Evolutionary conservation across 2,113 vertebrate genomes (phyloP).

Genomic region (Hippocampus comes): DNA sequence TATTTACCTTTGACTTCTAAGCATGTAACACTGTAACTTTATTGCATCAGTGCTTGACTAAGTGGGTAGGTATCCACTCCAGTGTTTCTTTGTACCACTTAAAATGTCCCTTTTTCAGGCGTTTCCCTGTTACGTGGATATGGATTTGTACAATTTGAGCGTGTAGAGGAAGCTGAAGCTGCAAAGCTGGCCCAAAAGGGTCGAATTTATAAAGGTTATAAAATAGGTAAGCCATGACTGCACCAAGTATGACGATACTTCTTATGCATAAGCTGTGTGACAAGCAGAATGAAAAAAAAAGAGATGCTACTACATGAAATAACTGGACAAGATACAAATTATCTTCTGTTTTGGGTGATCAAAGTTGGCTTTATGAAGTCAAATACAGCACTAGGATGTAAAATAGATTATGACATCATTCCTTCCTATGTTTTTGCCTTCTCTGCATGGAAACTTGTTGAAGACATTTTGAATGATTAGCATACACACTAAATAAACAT

Average conservation of each 20-base stretch:
- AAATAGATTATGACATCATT: neutral
- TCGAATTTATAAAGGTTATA: slow-evolving; percentile 85
- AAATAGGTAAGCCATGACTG: slow-evolving; percentile 81
- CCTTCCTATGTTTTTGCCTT: neutral
- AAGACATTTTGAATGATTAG: slow-evolving; percentile 10
- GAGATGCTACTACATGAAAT: neutral
- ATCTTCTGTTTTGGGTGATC: neutral
- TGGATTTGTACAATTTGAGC: slow-evolving; percentile 89
- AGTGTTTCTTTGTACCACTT: slow-evolving; percentile 46
- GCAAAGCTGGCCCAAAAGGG: slow-evolving; percentile 83
- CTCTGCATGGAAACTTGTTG: slow-evolving; percentile 5
- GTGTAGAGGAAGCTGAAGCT: slow-evolving; percentile 83
- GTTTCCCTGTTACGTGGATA: slow-evolving; percentile 84
- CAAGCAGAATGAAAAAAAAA: neutral
- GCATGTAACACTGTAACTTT: slow-evolving; percentile 8
- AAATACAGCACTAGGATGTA: slow-evolving; percentile 1
- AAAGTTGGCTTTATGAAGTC: neutral
- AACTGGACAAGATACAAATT: neutral
- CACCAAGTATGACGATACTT: slow-evolving; percentile 35
- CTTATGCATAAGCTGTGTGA: neutral
- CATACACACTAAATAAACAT: slow-evolving; percentile 28
- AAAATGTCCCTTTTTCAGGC: slow-evolving; percentile 81
- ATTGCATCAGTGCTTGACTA: slow-evolving; percentile 3
- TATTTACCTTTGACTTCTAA: neutral
- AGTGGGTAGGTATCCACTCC: slow-evolving; percentile 19